A percentile compares a stretch with the other conserved stretches of the same genome.
phyloP scores from a whole-genome alignment of 30 jellyfish, hydroid and myxozoan genomes.

The Turritopsis rubra region DNA sequence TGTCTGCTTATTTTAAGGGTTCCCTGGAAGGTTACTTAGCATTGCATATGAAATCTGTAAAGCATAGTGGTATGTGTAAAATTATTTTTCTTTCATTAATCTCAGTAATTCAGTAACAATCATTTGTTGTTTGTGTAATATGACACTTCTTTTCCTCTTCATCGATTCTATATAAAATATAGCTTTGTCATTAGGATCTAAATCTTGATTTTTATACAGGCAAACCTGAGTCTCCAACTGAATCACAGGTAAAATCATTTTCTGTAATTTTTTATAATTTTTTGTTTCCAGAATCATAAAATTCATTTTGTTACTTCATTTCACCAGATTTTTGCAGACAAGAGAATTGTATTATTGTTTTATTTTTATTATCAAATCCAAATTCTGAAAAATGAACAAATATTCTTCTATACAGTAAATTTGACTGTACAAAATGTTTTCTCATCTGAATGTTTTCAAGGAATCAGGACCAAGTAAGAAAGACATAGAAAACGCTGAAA shows the following conservation, averaged over 20 bases:
- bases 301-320: neutral
- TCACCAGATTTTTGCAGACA: no score
- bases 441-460: slow-evolving; percentile 12
- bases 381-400: no score
- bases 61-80: neutral
- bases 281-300: neutral
- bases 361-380: no score
- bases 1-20: neutral
- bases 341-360: no score
- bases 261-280: neutral
- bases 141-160: no score
- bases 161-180: neutral
- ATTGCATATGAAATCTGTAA: neutral
- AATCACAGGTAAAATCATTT: neutral
- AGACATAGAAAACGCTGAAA: slow-evolving; percentile 58
- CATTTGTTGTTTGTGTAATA: neutral
- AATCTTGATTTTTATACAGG: neutral
- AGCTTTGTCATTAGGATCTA: neutral
- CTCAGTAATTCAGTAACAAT: no score
- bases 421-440: no score
- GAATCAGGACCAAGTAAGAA: slow-evolving; percentile 48
- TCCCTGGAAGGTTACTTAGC: neutral
- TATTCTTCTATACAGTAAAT: no score
- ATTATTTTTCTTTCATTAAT: neutral
- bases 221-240: neutral